Evolutionary conservation across 2,888 invertebrate species (phyloP).

Genomic region (Thymelicus sylvestris): DNA sequence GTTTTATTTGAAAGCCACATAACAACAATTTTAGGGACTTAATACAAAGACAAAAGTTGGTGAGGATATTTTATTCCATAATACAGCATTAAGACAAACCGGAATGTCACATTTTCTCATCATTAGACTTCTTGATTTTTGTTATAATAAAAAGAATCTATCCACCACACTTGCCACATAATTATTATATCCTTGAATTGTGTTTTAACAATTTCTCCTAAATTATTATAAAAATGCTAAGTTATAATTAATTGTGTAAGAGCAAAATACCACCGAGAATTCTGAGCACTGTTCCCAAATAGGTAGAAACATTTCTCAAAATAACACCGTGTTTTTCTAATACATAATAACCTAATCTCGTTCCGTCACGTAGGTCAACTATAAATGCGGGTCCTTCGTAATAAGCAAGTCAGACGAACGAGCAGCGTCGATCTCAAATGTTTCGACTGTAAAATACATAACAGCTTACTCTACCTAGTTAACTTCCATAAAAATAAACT

Average conservation of each 20-base stretch:
- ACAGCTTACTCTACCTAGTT: conserved; percentile 83
- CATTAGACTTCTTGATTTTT: conserved; percentile 70
- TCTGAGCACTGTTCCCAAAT: conserved; percentile 72
- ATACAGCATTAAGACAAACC: conserved; percentile 85
- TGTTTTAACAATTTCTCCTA: conserved; percentile 80
- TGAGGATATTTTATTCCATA: conserved; percentile 85
- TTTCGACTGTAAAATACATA: conserved; percentile 77
- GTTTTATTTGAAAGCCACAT: conserved; percentile 37
- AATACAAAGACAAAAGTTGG: conserved; percentile 70
- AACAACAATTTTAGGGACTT: conserved; percentile 37
- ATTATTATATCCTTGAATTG: conserved; percentile 71
- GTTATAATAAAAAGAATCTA: conserved; percentile 78
- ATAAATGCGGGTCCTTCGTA: conserved; percentile 78
- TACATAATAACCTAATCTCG: conserved; percentile 80
- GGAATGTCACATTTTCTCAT: conserved; percentile 82
- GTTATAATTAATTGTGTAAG: conserved; percentile 83
- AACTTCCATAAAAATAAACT: conserved; percentile 83
- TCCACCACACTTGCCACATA: conserved; percentile 74
- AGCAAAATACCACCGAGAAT: conserved; percentile 76
- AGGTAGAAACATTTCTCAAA: conserved; percentile 71
- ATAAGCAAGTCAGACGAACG: conserved; percentile 64
- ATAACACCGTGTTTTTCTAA: conserved; percentile 76
- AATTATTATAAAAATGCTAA: conserved; percentile 85
- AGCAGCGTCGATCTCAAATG: conserved; percentile 63
- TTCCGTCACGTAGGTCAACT: conserved; percentile 75